These are phyloP conservation scores for Diarsia brunnea DNA, from an alignment of 2,888 invertebrate species.

Conservation along the genomic window DNA sequence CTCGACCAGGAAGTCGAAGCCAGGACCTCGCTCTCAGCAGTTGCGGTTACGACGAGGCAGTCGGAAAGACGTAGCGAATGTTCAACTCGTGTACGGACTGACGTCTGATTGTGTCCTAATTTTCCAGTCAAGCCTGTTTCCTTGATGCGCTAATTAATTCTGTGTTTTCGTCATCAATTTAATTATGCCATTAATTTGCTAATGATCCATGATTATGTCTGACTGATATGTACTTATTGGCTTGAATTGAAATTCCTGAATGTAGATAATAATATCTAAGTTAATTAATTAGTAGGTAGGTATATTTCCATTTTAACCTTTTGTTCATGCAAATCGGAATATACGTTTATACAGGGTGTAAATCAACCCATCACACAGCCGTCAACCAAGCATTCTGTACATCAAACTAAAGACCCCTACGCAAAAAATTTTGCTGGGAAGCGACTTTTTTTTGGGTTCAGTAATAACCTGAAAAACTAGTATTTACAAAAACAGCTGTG, in stretches of 20 bases:
- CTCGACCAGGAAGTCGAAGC: no score
- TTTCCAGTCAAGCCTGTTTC: constrained; percentile 5
- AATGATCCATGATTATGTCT: constrained; percentile 16
- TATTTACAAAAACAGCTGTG: no score
- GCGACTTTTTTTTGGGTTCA: no score
- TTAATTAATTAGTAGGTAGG: not conserved
- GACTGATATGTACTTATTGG: not conserved
- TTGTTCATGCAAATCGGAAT: not conserved
- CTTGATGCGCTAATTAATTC: constrained; percentile 13
- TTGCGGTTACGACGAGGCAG: no score
- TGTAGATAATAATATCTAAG: not conserved
- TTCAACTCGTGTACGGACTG: not conserved
- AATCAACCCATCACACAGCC: no score
- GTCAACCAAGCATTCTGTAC: no score
- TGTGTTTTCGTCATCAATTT: constrained; percentile 9
- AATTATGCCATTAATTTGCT: constrained; percentile 1
- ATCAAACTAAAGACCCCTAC: no score
- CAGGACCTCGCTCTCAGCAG: no score
- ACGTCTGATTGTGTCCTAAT: not conserved
- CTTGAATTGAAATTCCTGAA: not conserved
- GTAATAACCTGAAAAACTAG: no score
- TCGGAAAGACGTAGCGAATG: not conserved
- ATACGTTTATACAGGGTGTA: no score
- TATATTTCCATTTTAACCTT: not conserved
- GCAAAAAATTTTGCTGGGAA: no score